These are phyloP conservation scores for Naja naja DNA, from an alignment of 2,113 vertebrate genomes.

Conservation along the genomic window DNA sequence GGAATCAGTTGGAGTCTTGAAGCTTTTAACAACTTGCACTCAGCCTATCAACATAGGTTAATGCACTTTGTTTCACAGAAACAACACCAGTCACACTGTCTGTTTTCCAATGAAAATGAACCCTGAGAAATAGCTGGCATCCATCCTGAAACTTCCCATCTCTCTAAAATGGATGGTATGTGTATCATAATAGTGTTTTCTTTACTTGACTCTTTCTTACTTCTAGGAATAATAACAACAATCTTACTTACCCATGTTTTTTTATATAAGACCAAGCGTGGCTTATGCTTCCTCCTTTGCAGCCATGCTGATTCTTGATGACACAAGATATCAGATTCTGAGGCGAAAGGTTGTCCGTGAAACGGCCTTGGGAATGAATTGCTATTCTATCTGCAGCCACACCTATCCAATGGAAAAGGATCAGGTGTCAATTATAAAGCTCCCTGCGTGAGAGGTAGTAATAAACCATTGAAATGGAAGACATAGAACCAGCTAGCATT, in stretches of 20 bases:
- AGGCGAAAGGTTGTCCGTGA: constrained; percentile 72
- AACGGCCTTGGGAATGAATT: constrained; percentile 68
- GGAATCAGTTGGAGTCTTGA: not conserved
- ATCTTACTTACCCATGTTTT: constrained; percentile 75
- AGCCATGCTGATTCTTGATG: constrained; percentile 66
- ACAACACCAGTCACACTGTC: not conserved
- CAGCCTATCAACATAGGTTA: not conserved
- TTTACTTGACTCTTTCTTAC: not conserved
- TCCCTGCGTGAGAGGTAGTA: not conserved
- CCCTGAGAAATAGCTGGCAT: not conserved
- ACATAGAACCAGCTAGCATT: not conserved
- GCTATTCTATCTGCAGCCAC: constrained; percentile 76
- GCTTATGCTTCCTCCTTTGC: constrained; percentile 71
- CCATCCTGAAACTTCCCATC: not conserved
- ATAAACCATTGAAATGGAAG: not conserved
- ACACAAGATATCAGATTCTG: constrained; percentile 78
- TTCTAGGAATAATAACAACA: not conserved
- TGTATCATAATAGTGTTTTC: not conserved
- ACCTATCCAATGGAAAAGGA: constrained; percentile 63
- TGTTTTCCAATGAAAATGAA: not conserved
- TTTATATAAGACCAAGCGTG: constrained; percentile 76
- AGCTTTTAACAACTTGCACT: not conserved
- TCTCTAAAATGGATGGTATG: not conserved
- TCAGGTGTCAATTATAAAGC: not conserved
- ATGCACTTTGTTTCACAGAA: not conserved